Evolutionary conservation across 2,888 invertebrate species (phyloP), one percentile per base, ranked within the genome.

Genomic region (Lithosia quadra): DNA sequence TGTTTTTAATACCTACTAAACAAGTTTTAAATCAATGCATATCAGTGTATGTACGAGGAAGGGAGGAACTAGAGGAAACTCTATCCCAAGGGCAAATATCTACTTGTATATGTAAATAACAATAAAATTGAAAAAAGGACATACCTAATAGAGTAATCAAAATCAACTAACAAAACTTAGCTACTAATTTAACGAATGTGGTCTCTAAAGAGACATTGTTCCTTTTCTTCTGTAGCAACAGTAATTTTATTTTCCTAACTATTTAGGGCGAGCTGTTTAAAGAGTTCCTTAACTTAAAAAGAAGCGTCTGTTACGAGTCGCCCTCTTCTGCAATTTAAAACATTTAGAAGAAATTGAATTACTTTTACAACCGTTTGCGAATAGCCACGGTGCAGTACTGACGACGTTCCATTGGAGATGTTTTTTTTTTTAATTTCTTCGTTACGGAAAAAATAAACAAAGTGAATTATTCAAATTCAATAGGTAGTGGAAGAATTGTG

Each of bases 221-320:
- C 71, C 70, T 63, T 71, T 78, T 43, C 56, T 68, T 56, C 43
- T 68, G 65, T 63, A 69, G 72, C 66, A 74, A 76, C 68, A 67
- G 69, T 73, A 61, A 78, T 78, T 78, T 79, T 76, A 80, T 76
- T 75, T 78, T 65, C 63, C 64, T 69, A 66, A 75, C 78, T 80
- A 78, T 80, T 78, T 70, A 73, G 68, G 73, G 75, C 59, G 68
- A 73, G 65, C 69, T 69, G 68, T 80, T 75, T 76, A 78, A 79
- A 78, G 81, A 78, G 73, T 75, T 71, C 69, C 62, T 73, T 65
- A 69, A 62, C 69, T 68, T 76, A 49, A 78, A 77, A 76, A 80
- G 67, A 61, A 75, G 62, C 63, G 70, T 71, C 70, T 69, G 67
- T 72, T 78, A 71, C 66, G 36, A 73, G 67, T 69, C 66, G 34